Evolutionary conservation across 1,140 invertebrate species (phyloP).

Genomic region (Rhizoglyphus robini): DNA sequence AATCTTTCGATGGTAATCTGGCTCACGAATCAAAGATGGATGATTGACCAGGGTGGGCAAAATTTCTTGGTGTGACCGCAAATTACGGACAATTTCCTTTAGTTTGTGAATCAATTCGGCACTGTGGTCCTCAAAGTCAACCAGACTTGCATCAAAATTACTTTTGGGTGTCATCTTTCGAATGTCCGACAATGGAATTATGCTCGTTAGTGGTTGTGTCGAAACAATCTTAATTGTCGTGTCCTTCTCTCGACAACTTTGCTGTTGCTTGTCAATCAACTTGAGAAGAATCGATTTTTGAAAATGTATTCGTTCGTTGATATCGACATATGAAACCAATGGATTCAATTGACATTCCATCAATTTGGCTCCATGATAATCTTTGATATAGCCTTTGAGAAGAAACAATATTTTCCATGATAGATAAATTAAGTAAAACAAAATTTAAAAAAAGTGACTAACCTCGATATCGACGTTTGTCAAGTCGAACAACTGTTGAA

Average conservation of each 20-base stretch:
- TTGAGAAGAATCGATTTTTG: constrained; percentile 90
- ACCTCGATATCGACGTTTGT: constrained; percentile 37
- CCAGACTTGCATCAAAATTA: neutral
- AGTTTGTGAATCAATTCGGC: constrained; percentile 50
- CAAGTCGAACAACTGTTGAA: constrained; percentile 83
- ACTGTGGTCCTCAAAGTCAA: neutral
- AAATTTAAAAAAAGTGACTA: no score
- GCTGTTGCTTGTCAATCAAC: constrained; percentile 67
- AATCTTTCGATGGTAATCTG: constrained; percentile 95
- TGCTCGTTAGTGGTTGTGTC: neutral
- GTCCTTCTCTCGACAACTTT: constrained; percentile 64
- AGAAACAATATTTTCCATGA: no score
- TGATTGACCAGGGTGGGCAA: constrained; percentile 93
- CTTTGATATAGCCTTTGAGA: constrained; percentile 95
- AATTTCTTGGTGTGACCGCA: constrained; percentile 61
- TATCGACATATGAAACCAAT: constrained; percentile 81
- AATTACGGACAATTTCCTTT: constrained; percentile 58
- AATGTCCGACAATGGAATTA: neutral
- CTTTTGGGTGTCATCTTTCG: neutral
- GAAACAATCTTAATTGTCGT: neutral
- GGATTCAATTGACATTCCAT: constrained; percentile 94
- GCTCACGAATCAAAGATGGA: constrained; percentile 74
- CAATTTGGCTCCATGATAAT: constrained; percentile 92
- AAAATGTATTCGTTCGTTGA: constrained; percentile 69
- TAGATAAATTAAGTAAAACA: no score